Evolutionary conservation across 1,140 invertebrate genomes (phyloP).

Genomic region (Papilio glaucus): DNA sequence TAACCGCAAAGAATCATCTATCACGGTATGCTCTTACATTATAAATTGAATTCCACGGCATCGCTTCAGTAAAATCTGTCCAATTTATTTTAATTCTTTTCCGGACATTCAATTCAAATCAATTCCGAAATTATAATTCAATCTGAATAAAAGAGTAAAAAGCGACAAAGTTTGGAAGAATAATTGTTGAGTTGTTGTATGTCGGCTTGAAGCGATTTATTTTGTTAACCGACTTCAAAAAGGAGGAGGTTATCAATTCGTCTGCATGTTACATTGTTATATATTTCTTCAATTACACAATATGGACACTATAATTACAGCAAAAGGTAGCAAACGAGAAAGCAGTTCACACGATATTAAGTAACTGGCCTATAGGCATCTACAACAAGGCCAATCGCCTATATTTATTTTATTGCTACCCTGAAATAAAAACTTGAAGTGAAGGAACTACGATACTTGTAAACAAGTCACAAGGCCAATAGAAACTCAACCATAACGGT

Average conservation of each 20-base stretch:
- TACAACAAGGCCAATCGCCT: too few species aligned
- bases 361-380: too few species aligned
- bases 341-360: not conserved
- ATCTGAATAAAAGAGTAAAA: conserved; percentile 12
- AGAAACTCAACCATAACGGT: not conserved
- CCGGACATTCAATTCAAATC: conserved; percentile 13
- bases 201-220: not conserved
- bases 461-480: not conserved
- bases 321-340: too few species aligned
- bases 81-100: conserved; percentile 25
- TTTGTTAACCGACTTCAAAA: too few species aligned
- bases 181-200: not conserved
- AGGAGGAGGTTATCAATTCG: too few species aligned
- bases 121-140: conserved; percentile 17
- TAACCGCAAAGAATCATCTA: conserved; percentile 1
- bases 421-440: not conserved
- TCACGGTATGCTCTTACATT: conserved; percentile 15
- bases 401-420: not conserved
- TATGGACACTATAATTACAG: too few species aligned
- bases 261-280: too few species aligned
- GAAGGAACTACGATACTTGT: not conserved
- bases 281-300: too few species aligned
- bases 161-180: not conserved
- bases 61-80: conserved; percentile 23
- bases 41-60: conserved; percentile 19